Conservation (phyloP, 2,797 vertebrate genomes). For the Scomberomorus guttatus region DNA sequence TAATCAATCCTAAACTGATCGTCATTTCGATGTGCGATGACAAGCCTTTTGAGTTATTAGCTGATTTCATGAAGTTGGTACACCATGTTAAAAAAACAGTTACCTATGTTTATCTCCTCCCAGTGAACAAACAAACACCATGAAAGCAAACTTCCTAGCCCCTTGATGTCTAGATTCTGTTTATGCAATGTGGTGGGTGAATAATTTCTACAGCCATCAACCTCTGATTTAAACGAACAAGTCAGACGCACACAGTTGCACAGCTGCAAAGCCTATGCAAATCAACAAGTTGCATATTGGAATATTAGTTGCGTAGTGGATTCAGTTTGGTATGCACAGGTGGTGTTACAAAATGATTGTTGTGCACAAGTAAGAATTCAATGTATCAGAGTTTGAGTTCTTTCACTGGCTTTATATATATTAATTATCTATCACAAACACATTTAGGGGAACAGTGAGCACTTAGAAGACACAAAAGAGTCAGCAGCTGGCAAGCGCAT, state of each 20-base stretch:
- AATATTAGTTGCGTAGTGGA: background rate
- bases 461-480: conserved; percentile 24
- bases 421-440: conserved; percentile 28
- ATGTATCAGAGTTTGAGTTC: background rate
- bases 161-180: conserved; percentile 50
- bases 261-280: conserved; percentile 28
- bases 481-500: conserved; percentile 26
- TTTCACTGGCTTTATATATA: conserved; percentile 10
- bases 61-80: conserved; percentile 20
- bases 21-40: conserved; percentile 1
- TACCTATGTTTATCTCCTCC: conserved; percentile 45
- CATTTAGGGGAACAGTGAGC: conserved; percentile 11
- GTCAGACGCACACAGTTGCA: conserved; percentile 23
- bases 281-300: conserved; percentile 41
- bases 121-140: conserved; percentile 49
- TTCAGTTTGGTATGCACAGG: conserved; percentile 19
- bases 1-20: background rate
- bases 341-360: conserved; percentile 23
- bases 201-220: conserved; percentile 56
- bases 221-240: conserved; percentile 46
- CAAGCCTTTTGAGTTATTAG: conserved; percentile 19
- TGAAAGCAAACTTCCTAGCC: conserved; percentile 32
- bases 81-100: conserved; percentile 6
- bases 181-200: conserved; percentile 34
- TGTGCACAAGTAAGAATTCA: background rate